These are phyloP conservation scores for Urophycis tenuis DNA, from an alignment of 2,797 vertebrate species.

Conservation along the genomic window DNA sequence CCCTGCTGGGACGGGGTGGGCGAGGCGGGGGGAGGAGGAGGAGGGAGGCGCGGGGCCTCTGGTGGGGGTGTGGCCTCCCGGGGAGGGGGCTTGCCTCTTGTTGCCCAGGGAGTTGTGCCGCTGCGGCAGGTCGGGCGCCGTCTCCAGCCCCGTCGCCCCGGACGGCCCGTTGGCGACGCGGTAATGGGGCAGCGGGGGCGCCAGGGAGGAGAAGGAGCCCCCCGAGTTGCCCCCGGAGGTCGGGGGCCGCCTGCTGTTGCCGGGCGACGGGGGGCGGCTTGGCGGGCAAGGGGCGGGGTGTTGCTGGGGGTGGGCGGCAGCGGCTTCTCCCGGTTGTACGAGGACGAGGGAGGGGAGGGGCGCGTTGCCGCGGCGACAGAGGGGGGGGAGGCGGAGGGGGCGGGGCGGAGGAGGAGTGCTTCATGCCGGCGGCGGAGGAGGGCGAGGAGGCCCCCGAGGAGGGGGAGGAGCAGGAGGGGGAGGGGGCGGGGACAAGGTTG, in stretches of 20 bases:
- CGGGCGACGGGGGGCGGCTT: slow-evolving; percentile 81
- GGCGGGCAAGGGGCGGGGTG: slow-evolving; percentile 48
- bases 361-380: slow-evolving; percentile 71
- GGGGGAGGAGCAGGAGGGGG: slow-evolving; percentile 50
- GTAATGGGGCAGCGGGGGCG: slow-evolving; percentile 77
- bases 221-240: slow-evolving; percentile 54
- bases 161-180: slow-evolving; percentile 67
- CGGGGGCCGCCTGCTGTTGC: slow-evolving; percentile 55
- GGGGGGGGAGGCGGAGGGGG: slow-evolving; percentile 58
- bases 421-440: slow-evolving; percentile 51
- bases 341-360: slow-evolving; percentile 63
- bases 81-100: slow-evolving; percentile 70
- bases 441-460: slow-evolving; percentile 44
- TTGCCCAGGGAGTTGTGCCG: slow-evolving; percentile 88
- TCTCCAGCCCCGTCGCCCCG: slow-evolving; percentile 53
- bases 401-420: slow-evolving; percentile 60
- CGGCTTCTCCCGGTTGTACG: slow-evolving; percentile 84
- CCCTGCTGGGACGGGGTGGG: slow-evolving; percentile 68
- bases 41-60: slow-evolving; percentile 73
- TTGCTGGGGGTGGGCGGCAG: slow-evolving; percentile 69
- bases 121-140: slow-evolving; percentile 81
- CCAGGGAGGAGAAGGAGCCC: slow-evolving; percentile 61
- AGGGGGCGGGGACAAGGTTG: slow-evolving; percentile 67
- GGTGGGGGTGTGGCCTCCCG: slow-evolving; percentile 67
- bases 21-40: slow-evolving; percentile 73